Evolutionary conservation across 2,113 vertebrate genomes (phyloP).

Genomic region (Pelusios castaneus): DNA sequence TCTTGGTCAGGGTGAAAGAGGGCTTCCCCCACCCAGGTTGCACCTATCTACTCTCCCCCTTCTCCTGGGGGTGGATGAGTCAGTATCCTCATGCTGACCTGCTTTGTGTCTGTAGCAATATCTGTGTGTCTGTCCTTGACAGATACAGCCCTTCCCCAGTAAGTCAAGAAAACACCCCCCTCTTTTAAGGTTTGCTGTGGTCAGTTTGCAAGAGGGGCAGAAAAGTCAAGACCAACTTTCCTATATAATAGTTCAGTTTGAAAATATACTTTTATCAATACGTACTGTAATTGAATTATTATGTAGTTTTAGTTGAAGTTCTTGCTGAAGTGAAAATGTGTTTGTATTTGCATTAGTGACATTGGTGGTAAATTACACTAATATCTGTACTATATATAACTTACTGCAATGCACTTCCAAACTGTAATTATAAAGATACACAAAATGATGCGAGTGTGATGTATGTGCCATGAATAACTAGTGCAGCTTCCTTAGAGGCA

Average conservation of each 20-base stretch:
- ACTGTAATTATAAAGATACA: background rate
- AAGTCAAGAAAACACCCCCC: background rate
- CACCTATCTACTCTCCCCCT: background rate
- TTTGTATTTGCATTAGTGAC: conserved; percentile 41
- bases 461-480: background rate
- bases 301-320: conserved; percentile 12
- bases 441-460: background rate
- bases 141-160: background rate
- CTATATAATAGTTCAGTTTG: conserved; percentile 5
- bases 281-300: conserved; percentile 9
- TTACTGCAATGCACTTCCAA: background rate
- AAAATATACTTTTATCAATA: background rate
- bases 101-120: background rate
- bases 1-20: background rate
- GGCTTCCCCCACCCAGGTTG: background rate
- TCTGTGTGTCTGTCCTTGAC: background rate
- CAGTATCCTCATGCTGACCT: background rate
- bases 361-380: background rate
- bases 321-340: conserved; percentile 25
- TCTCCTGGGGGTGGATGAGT: background rate
- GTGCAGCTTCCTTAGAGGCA: background rate
- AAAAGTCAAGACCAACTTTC: conserved; percentile 16
- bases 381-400: background rate
- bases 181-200: background rate
- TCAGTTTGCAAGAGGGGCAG: background rate